These are phyloP conservation scores for Nasonia oneida DNA, from an alignment of 2,888 invertebrate species.

Conservation along the genomic window DNA sequence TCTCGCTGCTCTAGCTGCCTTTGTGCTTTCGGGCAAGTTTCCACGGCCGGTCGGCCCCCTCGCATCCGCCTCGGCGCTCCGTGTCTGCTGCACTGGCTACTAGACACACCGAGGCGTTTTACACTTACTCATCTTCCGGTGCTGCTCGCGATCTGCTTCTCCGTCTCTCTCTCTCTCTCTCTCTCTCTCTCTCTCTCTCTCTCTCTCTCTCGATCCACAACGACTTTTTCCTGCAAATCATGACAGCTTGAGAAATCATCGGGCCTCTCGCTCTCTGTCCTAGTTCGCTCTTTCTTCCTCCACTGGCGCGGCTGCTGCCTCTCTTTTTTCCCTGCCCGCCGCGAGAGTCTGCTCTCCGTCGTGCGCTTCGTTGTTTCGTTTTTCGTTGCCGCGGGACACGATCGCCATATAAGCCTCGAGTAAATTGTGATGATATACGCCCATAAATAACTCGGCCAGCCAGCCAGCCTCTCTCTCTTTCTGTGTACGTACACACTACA, in stretches of 20 bases:
- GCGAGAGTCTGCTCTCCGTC: conserved; percentile 11
- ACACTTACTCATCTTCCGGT: conserved; percentile 63
- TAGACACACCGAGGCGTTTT: conserved; percentile 28
- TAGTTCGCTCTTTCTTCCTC: conserved; percentile 30
- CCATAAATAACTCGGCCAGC: conserved; percentile 45
- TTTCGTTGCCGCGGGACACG: conserved; percentile 64
- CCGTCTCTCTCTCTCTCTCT: not conserved
- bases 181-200: too few species aligned
- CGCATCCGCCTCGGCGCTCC: conserved; percentile 1
- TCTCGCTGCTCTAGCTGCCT: not conserved
- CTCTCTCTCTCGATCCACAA: conserved; percentile 22
- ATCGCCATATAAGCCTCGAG: conserved; percentile 51
- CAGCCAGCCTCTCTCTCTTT: not conserved
- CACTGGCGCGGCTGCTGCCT: not conserved
- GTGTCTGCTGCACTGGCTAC: not conserved
- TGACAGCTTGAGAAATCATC: conserved; percentile 61
- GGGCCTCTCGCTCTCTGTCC: conserved; percentile 54
- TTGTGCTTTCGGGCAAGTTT: conserved; percentile 37
- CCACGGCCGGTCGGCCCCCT: conserved; percentile 3
- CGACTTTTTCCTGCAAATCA: conserved; percentile 62
- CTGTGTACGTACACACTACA: not conserved
- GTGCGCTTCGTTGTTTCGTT: conserved; percentile 49
- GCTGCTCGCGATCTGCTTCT: conserved; percentile 29
- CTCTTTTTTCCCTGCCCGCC: not conserved
- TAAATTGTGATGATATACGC: conserved; percentile 55